phyloP scores from a whole-genome alignment of 2,113 vertebrate genomes.

The Ondatra zibethicus region DNA sequence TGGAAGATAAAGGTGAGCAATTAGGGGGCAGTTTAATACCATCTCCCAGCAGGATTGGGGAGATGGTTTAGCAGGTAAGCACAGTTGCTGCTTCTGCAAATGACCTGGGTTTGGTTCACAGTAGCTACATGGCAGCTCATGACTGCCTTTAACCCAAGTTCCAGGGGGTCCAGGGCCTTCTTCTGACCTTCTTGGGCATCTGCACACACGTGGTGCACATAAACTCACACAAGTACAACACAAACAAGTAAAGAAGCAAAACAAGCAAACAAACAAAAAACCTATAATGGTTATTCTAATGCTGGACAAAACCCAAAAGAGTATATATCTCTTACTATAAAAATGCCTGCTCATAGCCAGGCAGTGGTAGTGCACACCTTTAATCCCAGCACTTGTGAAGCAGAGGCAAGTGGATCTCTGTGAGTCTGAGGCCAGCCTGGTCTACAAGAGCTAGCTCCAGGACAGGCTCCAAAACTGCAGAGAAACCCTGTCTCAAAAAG shows the following conservation, averaged over 20 bases:
- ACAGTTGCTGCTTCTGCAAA: background rate
- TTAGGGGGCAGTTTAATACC: background rate
- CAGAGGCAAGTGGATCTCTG: too few relatives aligned
- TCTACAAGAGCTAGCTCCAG: too few relatives aligned
- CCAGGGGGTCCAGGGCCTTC: background rate
- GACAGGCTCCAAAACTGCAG: too few relatives aligned
- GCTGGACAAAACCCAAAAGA: background rate
- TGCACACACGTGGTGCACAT: background rate
- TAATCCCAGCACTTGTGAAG: too few relatives aligned
- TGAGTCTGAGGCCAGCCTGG: too few relatives aligned
- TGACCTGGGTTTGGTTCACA: background rate
- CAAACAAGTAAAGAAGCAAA: background rate
- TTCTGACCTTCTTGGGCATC: background rate
- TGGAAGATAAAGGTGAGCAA: background rate
- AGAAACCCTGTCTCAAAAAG: too few relatives aligned
- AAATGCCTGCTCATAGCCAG: background rate
- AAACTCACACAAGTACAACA: background rate
- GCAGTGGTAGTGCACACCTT: too few relatives aligned
- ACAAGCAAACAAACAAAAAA: background rate
- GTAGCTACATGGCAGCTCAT: background rate
- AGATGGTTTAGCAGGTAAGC: background rate
- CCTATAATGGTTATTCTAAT: accelerated
- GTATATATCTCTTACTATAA: background rate
- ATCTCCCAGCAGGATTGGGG: background rate
- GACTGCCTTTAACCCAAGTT: background rate